Evolutionary conservation across 2,113 vertebrate species (phyloP), one percentile per base, ranked within the genome.

Genomic region (Mesitornis unicolor): DNA sequence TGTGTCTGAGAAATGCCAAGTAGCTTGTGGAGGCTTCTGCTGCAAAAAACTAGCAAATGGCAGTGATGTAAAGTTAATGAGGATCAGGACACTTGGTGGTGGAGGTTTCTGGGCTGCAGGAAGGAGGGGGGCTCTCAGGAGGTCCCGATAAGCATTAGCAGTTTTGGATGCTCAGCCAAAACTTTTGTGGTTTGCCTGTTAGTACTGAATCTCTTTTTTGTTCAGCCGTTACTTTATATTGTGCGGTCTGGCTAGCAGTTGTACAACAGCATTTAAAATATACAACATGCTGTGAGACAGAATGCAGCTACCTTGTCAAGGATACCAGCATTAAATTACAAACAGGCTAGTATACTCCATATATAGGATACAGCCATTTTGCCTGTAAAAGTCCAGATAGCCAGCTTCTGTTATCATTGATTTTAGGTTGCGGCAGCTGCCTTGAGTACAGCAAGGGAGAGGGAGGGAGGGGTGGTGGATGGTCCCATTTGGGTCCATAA

Each of bases 291-390:
- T 96, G 96, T 84, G 95, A 96, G 90, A 96, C 95, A 97, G 92
- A 96, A 96, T 90, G 95, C 95, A 97, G 95, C 95, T 97, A 96
- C 95, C 95, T 96, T 97, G 95, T 96, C 95, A 96, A 92, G 84
- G 90, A 96, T 96, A 83, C 90, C 93, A 94, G 95, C 83, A 75
- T 88, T 96, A 96, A 96, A 96, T 95, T 97, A 96, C 95, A 97
- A 89, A 97, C 91, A 88, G 60, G 28, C 68, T 78, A 88, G 95
- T 94, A 75, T 95, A 36, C 12, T 36, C 71, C 88, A 24, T 47
- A 29, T 54, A 75, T 33, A 96, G 92, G 90, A 81, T 84, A 59
- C n/a, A 87, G 68, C 75, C 53, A 69, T 94, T 96, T 88, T 40
- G 74, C 78, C 82, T 88, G 79, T 89, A 93, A 95, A 86, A 95